phyloP scores from a whole-genome alignment of 30 jellyfish, hydroid and myxozoan species.

The Aurelia aurita complex sp. Pacific region DNA sequence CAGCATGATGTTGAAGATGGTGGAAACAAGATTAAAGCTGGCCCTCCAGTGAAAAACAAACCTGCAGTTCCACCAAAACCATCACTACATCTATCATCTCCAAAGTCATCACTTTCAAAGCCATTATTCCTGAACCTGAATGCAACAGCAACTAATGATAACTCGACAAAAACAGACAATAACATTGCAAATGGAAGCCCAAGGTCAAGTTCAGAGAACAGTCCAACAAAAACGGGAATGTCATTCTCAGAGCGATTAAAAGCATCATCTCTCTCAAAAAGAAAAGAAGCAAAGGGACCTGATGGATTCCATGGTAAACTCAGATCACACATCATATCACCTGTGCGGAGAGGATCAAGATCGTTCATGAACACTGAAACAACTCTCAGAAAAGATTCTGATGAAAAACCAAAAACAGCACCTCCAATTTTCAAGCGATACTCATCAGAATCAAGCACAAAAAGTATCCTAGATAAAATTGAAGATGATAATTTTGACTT shows the following conservation, averaged over 20 bases:
- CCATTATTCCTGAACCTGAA: neutral
- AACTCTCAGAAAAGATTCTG: neutral
- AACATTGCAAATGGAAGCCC: neutral
- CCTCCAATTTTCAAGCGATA: constrained; percentile 22
- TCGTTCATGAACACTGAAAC: constrained; percentile 36
- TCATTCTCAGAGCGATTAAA: constrained; percentile 57
- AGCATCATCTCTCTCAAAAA: constrained; percentile 55
- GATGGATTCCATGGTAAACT: constrained; percentile 24
- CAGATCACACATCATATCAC: constrained; percentile 62
- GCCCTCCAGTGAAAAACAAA: neutral
- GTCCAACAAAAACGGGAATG: constrained; percentile 38
- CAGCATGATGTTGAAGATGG: neutral
- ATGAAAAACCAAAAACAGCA: neutral
- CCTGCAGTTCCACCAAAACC: constrained; percentile 67
- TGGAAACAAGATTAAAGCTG: no score
- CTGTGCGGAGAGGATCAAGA: constrained; percentile 70
- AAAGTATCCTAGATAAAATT: neutral
- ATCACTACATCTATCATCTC: neutral
- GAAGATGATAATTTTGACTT: constrained; percentile 6
- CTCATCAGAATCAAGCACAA: constrained; percentile 41
- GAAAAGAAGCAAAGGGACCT: constrained; percentile 33
- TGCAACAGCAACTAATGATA: neutral
- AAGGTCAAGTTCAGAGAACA: neutral
- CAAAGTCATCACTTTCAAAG: neutral
- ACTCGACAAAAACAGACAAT: neutral